phyloP scores from a whole-genome alignment of 2,797 vertebrate species.

The Ctenopoma kingsleyae region DNA sequence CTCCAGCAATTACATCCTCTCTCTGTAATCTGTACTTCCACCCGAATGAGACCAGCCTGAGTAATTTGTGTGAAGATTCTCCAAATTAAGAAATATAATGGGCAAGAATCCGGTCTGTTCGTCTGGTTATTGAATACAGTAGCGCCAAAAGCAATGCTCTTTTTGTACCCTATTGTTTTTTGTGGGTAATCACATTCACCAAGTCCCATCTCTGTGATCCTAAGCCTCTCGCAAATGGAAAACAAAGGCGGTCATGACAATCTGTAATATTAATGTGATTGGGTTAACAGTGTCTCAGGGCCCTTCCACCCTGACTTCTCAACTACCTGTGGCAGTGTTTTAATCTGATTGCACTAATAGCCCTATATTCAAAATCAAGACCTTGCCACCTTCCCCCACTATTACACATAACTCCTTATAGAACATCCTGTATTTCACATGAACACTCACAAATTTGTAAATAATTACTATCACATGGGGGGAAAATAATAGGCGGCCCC shows the following conservation, averaged over 20 bases:
- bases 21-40: constrained; percentile 81
- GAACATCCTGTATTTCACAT: constrained; percentile 85
- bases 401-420: constrained; percentile 79
- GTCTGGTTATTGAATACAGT: constrained; percentile 81
- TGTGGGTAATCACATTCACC: constrained; percentile 76
- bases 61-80: constrained; percentile 83
- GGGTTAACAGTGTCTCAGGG: constrained; percentile 76
- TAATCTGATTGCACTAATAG: constrained; percentile 82
- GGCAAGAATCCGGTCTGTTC: constrained; percentile 71
- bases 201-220: constrained; percentile 47
- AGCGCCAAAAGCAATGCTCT: constrained; percentile 74
- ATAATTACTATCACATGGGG: constrained; percentile 88
- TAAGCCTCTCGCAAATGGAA: constrained; percentile 65
- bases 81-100: constrained; percentile 86
- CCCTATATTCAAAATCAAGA: constrained; percentile 79
- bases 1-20: constrained; percentile 79
- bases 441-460: constrained; percentile 84
- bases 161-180: constrained; percentile 74
- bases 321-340: constrained; percentile 79
- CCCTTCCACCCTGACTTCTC: constrained; percentile 62
- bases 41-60: constrained; percentile 76
- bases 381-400: constrained; percentile 68
- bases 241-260: constrained; percentile 79
- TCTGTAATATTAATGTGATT: constrained; percentile 86
- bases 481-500: constrained; percentile 81